Conservation (phyloP, 53 echinoderm and acorn worm species). For the Holothuria scabra region DNA sequence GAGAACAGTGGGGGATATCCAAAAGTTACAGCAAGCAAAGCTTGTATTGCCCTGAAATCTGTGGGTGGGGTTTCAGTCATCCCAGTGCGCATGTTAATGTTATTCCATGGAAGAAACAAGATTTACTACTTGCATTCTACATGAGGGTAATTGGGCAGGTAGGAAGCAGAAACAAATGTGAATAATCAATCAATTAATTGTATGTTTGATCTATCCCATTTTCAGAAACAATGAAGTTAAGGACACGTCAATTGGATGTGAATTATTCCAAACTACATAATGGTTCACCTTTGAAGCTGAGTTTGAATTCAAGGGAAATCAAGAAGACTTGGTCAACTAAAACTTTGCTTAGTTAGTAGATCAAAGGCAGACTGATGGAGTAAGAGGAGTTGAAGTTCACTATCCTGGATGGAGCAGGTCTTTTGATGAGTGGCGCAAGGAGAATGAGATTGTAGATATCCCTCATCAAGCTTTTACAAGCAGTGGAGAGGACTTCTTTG, state of each 20-base stretch:
- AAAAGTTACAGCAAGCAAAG: no score
- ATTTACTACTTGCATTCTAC: no score
- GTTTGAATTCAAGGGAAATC: neutral
- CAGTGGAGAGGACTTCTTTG: neutral
- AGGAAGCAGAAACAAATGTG: neutral
- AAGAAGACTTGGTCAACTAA: constrained; percentile 45
- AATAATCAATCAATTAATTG: neutral
- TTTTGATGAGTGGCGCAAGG: constrained; percentile 43
- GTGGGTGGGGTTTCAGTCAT: no score
- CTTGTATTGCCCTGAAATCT: no score
- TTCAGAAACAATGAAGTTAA: constrained; percentile 32
- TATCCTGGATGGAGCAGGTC: constrained; percentile 47
- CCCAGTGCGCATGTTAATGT: no score
- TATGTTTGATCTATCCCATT: neutral
- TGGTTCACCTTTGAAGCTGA: constrained; percentile 3
- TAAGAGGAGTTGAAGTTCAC: constrained; percentile 38
- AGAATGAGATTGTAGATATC: constrained; percentile 34
- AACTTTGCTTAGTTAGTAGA: constrained; percentile 38
- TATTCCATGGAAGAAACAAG: no score
- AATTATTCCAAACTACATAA: constrained; percentile 31
- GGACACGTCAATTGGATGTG: neutral
- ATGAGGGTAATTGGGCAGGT: neutral
- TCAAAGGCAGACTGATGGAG: neutral
- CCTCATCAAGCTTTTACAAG: neutral
- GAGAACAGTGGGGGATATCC: no score